Conservation (phyloP, 2,113 vertebrate species). For the Eudyptes chrysolophus region DNA sequence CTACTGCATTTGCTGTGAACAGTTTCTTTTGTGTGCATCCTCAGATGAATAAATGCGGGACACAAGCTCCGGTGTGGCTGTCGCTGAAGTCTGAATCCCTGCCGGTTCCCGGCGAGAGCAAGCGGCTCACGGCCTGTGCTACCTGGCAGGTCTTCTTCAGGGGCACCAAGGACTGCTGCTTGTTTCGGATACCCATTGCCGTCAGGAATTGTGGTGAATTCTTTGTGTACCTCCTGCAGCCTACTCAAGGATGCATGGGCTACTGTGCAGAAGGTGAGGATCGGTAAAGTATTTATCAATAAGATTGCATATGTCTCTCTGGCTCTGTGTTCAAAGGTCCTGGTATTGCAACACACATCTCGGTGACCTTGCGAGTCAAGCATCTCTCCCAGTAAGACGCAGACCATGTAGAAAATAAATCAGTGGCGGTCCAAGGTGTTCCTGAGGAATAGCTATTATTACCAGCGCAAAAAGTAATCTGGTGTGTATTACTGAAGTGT, state of each 20-base stretch:
- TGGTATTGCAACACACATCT: not conserved
- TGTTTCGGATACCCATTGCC: slow-evolving; percentile 74
- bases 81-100: slow-evolving; percentile 67
- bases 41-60: slow-evolving; percentile 86
- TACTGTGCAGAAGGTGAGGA: slow-evolving; percentile 78
- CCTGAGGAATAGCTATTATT: slow-evolving; percentile 48
- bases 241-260: slow-evolving; percentile 80
- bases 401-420: slow-evolving; percentile 48
- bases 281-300: not conserved
- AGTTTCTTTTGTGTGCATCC: not conserved
- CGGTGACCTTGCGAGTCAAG: slow-evolving; percentile 37
- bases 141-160: slow-evolving; percentile 76
- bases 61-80: slow-evolving; percentile 85
- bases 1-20: not conserved
- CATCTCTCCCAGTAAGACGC: not conserved
- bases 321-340: not conserved
- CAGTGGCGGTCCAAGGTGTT: slow-evolving; percentile 26
- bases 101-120: slow-evolving; percentile 58
- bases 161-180: slow-evolving; percentile 75
- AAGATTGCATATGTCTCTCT: not conserved
- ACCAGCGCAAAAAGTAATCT: slow-evolving; percentile 27
- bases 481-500: not conserved
- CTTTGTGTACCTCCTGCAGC: slow-evolving; percentile 78
- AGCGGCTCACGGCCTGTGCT: slow-evolving; percentile 68
- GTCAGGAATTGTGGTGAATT: slow-evolving; percentile 76